Conservation (phyloP, 2,113 vertebrate species). For the cattle (Bos taurus) region DNA sequence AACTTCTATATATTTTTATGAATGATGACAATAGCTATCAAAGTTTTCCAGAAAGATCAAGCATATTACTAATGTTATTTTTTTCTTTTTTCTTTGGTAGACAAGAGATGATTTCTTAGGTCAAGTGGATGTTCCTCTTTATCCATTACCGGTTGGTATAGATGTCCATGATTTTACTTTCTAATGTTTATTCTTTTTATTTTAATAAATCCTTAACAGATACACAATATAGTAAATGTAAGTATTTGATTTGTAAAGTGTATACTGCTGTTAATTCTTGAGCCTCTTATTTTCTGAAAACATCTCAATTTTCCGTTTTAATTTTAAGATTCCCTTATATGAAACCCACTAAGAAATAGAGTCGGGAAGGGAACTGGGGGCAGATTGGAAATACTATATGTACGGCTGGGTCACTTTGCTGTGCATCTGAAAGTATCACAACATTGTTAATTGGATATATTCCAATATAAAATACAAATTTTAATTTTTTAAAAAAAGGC, state of each 20-base stretch:
- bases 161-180: background rate
- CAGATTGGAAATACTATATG: background rate
- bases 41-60: background rate
- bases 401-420: background rate
- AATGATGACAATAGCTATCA: background rate
- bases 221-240: background rate
- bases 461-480: background rate
- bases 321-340: background rate
- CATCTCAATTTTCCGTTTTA: slow-evolving; percentile 1
- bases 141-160: slow-evolving; percentile 94
- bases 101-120: slow-evolving; percentile 98
- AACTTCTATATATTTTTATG: background rate
- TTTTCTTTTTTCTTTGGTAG: slow-evolving; percentile 77
- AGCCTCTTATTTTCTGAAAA: background rate
- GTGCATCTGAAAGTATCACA: background rate
- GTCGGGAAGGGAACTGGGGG: background rate
- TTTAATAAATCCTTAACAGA: slow-evolving; percentile 1
- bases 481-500: background rate
- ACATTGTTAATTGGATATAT: background rate
- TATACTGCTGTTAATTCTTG: background rate
- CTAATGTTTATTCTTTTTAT: background rate
- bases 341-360: background rate
- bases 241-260: background rate
- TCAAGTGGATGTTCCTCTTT: slow-evolving; percentile 96
- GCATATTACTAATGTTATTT: slow-evolving; percentile 22